Evolutionary conservation across 2,888 invertebrate genomes (phyloP), one percentile per base, ranked within the genome.

Genomic region (Alcis repandata): DNA sequence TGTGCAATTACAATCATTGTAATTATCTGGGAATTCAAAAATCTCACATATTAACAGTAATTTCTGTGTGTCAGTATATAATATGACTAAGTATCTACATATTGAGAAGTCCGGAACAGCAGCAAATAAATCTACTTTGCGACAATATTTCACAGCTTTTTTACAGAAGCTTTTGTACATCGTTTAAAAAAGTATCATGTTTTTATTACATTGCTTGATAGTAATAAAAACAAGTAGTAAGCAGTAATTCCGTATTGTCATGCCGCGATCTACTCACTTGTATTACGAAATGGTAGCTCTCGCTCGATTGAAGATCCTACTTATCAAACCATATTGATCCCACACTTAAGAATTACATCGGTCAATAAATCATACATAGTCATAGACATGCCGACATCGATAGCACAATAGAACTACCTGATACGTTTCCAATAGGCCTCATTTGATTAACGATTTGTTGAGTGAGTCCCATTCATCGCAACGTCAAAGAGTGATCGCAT

Each of bases 381-480:
- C 77, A 79, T 88, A 90, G 86, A 84, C 80, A 76, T 73, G 88
- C 90, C 92, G 91, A 82, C 88, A 81, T 80, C 78, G 76, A 75
- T 80, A 82, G 81, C 80, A 92, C 91, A 93, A 93, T 88, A 76
- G 80, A 82, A 92, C 92, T 92, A 93, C 92, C 92, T 91, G 89
- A 91, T 91, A 87, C 84, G 79, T 83, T 87, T 84, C 89, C 88
- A 91, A 91, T 90, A 90, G 68, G 41, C 61, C 33, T 85, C 79
- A 75, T 83, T 90, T 92, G 92, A 93, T 93, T 93, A 93, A 93
- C 92, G 92, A 93, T 83, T 83, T 85, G 89, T 91, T 92, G 92
- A 92, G 92, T 91, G 91, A 92, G 88, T 90, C 80, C 91, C 88
- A 91, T 92, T 92, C 88, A 91, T 83, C 71, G 83, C 79, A 71